Evolutionary conservation across 1,140 invertebrate species (phyloP), one percentile per base, ranked within the genome.

Genomic region (Anadara kagoshimensis): DNA sequence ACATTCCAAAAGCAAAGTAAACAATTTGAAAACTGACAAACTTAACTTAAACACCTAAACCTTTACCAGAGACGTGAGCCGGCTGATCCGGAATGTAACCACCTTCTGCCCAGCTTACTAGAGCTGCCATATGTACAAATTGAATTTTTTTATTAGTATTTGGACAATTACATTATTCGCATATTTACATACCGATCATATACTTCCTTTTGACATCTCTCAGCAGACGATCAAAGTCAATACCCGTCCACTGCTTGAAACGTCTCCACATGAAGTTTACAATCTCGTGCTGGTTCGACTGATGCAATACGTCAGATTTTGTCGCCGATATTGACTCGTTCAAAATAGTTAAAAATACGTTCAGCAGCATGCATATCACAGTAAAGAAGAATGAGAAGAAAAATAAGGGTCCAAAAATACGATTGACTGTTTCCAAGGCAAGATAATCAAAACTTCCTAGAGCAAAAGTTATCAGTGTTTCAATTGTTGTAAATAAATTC

Each of bases 251-350:
- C 12, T 66, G 43, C 62, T 73, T 70, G 63, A 86, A 89, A 49
- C 88, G 82, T 72, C 53, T 70, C 76, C 89, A 89, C 68, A 92
- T 89, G 79, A 91, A 92, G 65, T 91, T 89, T 5, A 90, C 90
- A 75, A 93, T 90, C 82, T 93, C 91, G 83, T 93, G 91, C 74
- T 93, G 92, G 77, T 93, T 91, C 24, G 90, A 89, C 70, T 93
- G 90, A 36, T 89, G 86, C 10, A 91, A 87, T 44, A 94, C 90
- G 83, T 95, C 93, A 5, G 63, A 61, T 57, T 83, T 78, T 0
- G 87, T 83, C 14, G 70, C 80, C 12, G 83, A 80, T 83, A 91
- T 92, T 0, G 89, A 85, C 49, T 90, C 89, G 22, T 91, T 90
- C 36, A 92, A 87, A 54, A 92, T 91, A 0, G 91, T 90, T 20